Conservation (phyloP, 2,888 invertebrate genomes). For the Agriopis leucophaearia region DNA sequence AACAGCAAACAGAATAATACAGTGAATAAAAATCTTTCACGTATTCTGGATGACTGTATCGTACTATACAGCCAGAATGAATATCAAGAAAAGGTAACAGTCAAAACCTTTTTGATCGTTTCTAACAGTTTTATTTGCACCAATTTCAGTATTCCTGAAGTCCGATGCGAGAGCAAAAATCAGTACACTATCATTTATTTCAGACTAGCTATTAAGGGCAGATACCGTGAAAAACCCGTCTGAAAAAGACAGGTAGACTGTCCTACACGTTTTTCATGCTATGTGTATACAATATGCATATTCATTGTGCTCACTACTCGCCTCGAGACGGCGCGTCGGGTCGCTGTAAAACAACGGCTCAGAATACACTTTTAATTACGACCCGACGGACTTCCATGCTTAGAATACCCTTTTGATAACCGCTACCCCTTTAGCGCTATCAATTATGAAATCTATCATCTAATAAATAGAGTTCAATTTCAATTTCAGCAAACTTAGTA, state of each 20-base stretch:
- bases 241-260: constrained; percentile 57
- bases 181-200: constrained; percentile 24
- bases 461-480: constrained; percentile 48
- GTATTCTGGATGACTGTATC: too few relatives aligned
- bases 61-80: constrained; percentile 5
- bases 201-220: constrained; percentile 35
- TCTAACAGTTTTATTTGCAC: constrained; percentile 7
- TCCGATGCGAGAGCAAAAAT: constrained; percentile 2
- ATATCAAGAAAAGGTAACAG: constrained; percentile 5
- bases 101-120: constrained; percentile 5
- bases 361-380: constrained; percentile 74
- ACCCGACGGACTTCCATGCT: constrained; percentile 63
- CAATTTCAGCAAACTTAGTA: constrained; percentile 18
- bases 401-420: constrained; percentile 69
- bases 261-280: constrained; percentile 57
- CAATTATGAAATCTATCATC: constrained; percentile 54
- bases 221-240: constrained; percentile 46
- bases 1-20: too few relatives aligned
- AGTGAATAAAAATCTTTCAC: too few relatives aligned
- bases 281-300: constrained; percentile 53
- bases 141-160: constrained; percentile 14
- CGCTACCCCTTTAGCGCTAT: constrained; percentile 47
- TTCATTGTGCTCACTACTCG: constrained; percentile 61
- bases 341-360: constrained; percentile 69
- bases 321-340: constrained; percentile 62